phyloP scores from a whole-genome alignment of 2,888 invertebrate species.

The Calliscelio sp. region DNA sequence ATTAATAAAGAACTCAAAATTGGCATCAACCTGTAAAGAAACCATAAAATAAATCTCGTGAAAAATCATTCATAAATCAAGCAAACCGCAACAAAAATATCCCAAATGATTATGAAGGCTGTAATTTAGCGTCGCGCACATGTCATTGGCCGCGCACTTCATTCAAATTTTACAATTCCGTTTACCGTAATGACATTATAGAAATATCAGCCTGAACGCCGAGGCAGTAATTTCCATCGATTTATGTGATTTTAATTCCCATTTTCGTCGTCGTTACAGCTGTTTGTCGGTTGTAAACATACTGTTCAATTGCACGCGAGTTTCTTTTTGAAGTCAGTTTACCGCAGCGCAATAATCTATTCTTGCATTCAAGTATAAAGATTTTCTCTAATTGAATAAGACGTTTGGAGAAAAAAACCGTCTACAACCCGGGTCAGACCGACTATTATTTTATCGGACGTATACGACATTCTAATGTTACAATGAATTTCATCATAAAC shows the following conservation, averaged over 20 bases:
- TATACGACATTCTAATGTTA: constrained; percentile 37
- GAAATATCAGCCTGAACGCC: constrained; percentile 39
- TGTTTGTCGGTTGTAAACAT: constrained; percentile 50
- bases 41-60: constrained; percentile 35
- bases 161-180: constrained; percentile 44
- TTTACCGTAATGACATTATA: constrained; percentile 54
- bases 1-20: constrained; percentile 31
- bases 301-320: constrained; percentile 9
- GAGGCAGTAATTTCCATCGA: constrained; percentile 38
- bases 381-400: constrained; percentile 51
- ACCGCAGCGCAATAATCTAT: too few species aligned
- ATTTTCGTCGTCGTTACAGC: constrained; percentile 50
- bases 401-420: constrained; percentile 8
- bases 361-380: too few species aligned
- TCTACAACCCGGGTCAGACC: neutral
- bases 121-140: constrained; percentile 42
- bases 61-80: constrained; percentile 31
- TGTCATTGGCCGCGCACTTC: constrained; percentile 36
- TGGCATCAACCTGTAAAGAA: neutral
- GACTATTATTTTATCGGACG: constrained; percentile 47
- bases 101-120: constrained; percentile 34
- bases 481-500: constrained; percentile 57
- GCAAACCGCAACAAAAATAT: constrained; percentile 21
- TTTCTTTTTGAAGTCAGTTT: constrained; percentile 15
- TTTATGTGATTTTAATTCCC: constrained; percentile 54